A percentile compares a stretch with the other conserved stretches of the same genome.
phyloP scores from a whole-genome alignment of 2,888 invertebrate genomes.

The Neoaliturus tenellus region DNA sequence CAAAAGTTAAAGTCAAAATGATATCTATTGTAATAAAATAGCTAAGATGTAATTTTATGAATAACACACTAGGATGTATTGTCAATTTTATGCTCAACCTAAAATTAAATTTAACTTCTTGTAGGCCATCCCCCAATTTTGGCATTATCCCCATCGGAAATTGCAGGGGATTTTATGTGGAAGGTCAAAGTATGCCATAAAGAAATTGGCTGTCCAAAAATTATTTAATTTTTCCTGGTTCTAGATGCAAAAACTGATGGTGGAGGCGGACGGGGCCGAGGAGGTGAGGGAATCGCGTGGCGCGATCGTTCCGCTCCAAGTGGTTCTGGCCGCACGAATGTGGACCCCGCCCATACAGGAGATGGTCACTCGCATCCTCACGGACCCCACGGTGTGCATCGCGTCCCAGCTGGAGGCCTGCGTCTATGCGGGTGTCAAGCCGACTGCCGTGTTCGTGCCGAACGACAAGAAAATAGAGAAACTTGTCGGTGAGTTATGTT shows the following conservation, averaged over 20 bases:
- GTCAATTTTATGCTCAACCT: too few species aligned
- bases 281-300: not conserved
- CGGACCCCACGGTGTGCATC: conserved; percentile 80
- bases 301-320: conserved; percentile 73
- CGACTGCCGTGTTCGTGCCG: conserved; percentile 70
- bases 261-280: not conserved
- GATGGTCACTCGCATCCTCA: conserved; percentile 75
- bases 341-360: conserved; percentile 80
- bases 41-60: too few species aligned
- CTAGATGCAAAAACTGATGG: conserved; percentile 26
- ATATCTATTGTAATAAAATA: too few species aligned
- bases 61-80: too few species aligned
- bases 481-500: conserved; percentile 19
- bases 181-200: too few species aligned
- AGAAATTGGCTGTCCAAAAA: too few species aligned
- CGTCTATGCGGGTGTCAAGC: conserved; percentile 78
- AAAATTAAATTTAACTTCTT: too few species aligned
- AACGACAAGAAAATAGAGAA: conserved; percentile 10
- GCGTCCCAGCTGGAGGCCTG: conserved; percentile 85
- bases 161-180: too few species aligned
- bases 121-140: too few species aligned
- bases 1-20: too few species aligned
- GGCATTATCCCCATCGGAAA: too few species aligned
- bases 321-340: conserved; percentile 77
- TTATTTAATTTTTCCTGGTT: too few species aligned